Evolutionary conservation across 2,888 invertebrate species (phyloP), one percentile per base, ranked within the genome.

Genomic region (Hemaris fuciformis): DNA sequence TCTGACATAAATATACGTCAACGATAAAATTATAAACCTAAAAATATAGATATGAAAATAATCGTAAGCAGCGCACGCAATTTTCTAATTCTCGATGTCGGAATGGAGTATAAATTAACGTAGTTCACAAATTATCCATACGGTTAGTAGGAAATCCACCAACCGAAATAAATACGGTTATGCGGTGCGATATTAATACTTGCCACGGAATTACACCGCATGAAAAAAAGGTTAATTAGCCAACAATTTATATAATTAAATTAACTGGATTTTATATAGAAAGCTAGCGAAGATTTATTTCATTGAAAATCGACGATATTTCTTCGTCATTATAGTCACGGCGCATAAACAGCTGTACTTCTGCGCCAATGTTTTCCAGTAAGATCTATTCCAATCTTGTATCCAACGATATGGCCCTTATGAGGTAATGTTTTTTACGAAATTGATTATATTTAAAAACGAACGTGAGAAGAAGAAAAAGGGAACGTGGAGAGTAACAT

Each of bases 81-180:
- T 68, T 68, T 64, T 57, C 62, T 60, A 61, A 62, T 65, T 60
- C 57, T 59, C 23, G 15, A 58, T 42, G 41, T 63, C 34, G 22
- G 58, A 60, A 42, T 59, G 31, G 38, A 63, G 62, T 10, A 46
- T 23, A 43, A 43, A 42, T 41, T 42, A 42, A 57, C 20, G 20
- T 38, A 58, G 18, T 34, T 58, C 25, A 22, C 13, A 38, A 57
- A 8, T 31, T 46, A 4, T 25, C 6, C 10, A n/a, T n/a, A n/a
- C 13, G n/a, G n/a, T 38, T 38, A 27, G 18, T 18, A 53, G 31
- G 53, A 27, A 53, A 53, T 53, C 18, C 23, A 46, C 46, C 53
- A 53, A 31, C 3, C 15, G n/a, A 48, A 27, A 48, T 48, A 53
- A 53, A 53, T 53, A 53, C 10, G 7, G 18, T 31, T 53, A 31